A percentile compares a stretch with the other conserved stretches of the same genome.
phyloP scores from a whole-genome alignment of 2,113 vertebrate genomes.

The Corythaeola cristata region DNA sequence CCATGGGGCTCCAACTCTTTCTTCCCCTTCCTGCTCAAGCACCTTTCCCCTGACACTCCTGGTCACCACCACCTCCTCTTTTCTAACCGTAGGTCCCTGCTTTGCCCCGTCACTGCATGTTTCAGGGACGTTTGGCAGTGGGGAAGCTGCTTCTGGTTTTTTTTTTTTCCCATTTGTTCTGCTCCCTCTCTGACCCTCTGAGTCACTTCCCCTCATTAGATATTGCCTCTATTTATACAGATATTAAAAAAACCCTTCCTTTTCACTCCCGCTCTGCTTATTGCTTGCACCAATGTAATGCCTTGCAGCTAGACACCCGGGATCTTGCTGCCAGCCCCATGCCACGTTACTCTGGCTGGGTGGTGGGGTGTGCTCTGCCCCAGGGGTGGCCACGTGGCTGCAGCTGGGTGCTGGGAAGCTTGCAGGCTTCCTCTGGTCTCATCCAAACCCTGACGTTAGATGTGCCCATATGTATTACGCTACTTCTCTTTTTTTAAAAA shows the following conservation, averaged over 20 bases:
- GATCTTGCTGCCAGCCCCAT: not conserved
- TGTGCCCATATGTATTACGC: not conserved
- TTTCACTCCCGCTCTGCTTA: conserved; percentile 2
- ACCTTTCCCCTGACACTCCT: not conserved
- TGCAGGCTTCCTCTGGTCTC: not conserved
- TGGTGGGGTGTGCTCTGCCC: not conserved
- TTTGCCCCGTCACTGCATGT: not conserved
- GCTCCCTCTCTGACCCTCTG: conserved; percentile 31
- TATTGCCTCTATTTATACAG: conserved; percentile 47
- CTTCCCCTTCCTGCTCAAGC: not conserved
- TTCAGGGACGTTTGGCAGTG: not conserved
- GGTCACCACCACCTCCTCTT: not conserved
- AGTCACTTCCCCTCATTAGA: conserved; percentile 62
- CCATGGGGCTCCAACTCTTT: not conserved
- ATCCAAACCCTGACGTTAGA: not conserved
- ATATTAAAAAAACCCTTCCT: not conserved
- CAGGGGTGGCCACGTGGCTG: accelerated
- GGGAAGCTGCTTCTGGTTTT: not conserved
- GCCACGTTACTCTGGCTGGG: not conserved
- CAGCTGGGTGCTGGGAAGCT: not conserved
- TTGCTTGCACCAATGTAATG: not conserved
- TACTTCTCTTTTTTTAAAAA: not conserved
- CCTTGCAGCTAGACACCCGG: not conserved
- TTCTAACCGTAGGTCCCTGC: not conserved
- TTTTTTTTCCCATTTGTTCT: not conserved